phyloP scores from a whole-genome alignment of 2,797 vertebrate species.

The Mus spretus region DNA sequence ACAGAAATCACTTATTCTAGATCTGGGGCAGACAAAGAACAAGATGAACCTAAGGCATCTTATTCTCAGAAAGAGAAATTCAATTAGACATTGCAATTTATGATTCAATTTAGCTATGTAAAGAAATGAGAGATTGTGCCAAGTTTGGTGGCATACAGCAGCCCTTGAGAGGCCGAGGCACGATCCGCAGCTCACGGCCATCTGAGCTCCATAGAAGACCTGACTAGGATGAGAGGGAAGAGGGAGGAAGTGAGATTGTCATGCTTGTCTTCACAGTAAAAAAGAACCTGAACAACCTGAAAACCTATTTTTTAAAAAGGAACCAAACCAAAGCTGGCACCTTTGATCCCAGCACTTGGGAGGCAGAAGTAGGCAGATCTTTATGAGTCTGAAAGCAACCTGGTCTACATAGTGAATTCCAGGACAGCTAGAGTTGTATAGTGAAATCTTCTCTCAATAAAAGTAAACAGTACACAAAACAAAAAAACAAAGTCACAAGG shows the following conservation, averaged over 20 bases:
- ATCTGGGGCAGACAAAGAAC: not conserved
- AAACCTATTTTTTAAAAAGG: not conserved
- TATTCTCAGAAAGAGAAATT: constrained; percentile 59
- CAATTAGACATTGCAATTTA: not conserved
- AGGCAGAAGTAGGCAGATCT: not conserved
- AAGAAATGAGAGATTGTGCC: constrained; percentile 32
- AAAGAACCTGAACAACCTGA: not conserved
- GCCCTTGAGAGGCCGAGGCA: not conserved
- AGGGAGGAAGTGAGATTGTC: not conserved
- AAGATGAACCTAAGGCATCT: constrained; percentile 33
- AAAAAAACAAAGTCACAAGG: not conserved
- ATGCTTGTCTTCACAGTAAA: not conserved
- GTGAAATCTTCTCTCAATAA: not conserved
- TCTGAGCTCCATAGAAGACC: not conserved
- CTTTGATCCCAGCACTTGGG: not conserved
- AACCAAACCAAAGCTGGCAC: not conserved
- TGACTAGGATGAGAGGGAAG: not conserved
- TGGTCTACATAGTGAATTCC: not conserved
- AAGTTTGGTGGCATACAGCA: not conserved
- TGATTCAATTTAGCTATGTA: constrained; percentile 28
- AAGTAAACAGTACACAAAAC: not conserved
- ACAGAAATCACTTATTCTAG: not conserved
- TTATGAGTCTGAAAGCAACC: not conserved
- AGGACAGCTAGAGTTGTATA: not conserved
- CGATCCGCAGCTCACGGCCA: not conserved